Conservation (phyloP, 53 echinoderm and acorn worm species). For the Holothuria leucospilota region DNA sequence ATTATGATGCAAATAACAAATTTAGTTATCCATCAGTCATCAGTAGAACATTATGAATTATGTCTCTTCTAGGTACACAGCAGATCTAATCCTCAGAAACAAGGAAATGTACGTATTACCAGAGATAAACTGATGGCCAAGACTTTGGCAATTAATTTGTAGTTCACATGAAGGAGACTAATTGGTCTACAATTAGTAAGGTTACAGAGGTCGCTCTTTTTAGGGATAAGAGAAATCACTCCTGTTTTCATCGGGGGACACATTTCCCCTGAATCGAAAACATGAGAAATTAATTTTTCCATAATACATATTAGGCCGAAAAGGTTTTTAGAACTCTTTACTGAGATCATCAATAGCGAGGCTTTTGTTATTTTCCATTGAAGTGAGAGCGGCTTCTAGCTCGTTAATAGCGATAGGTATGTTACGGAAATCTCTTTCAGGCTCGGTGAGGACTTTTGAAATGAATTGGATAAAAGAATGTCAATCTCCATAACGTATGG, state of each 20-base stretch:
- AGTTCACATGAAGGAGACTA: no score
- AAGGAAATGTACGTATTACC: constrained; percentile 18
- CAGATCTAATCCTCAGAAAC: constrained; percentile 37
- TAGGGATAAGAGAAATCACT: constrained; percentile 36
- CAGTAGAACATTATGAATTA: constrained; percentile 23
- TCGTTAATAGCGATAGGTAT: neutral
- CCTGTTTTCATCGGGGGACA: constrained; percentile 2
- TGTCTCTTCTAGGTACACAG: constrained; percentile 38
- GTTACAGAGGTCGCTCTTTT: constrained; percentile 10
- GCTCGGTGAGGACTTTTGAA: no score
- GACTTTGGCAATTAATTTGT: no score
- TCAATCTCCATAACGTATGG: no score
- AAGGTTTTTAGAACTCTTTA: constrained; percentile 28
- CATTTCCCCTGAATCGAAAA: constrained; percentile 3
- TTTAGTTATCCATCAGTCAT: constrained; percentile 14
- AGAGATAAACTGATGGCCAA: neutral
- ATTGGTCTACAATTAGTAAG: constrained; percentile 45
- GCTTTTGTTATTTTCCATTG: constrained; percentile 15
- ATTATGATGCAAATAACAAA: neutral
- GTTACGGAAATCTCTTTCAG: no score
- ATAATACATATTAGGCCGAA: constrained; percentile 15
- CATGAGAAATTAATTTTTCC: neutral
- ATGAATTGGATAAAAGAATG: no score
- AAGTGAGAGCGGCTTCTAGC: neutral
- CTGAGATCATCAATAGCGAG: constrained; percentile 51